Evolutionary conservation across 1,140 invertebrate genomes (phyloP).

Genomic region (Heliconius hermathena): DNA sequence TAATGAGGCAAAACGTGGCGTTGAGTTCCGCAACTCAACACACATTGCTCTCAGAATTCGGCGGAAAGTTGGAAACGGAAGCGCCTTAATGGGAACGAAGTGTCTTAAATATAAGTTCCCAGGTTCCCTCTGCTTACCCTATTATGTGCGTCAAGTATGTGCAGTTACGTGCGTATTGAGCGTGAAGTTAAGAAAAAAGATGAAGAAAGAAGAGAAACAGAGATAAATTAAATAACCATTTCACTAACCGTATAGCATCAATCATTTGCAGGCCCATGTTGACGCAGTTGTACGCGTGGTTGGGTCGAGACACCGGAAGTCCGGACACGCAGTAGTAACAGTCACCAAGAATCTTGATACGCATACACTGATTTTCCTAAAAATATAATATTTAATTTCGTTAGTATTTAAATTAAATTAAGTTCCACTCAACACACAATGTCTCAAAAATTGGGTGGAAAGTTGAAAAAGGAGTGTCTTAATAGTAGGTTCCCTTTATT

Average conservation of each 20-base stretch:
- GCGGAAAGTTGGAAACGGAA: too few relatives aligned
- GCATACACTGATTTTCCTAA: constrained; percentile 96
- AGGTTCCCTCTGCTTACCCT: too few relatives aligned
- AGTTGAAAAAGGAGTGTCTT: too few relatives aligned
- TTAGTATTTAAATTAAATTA: neutral
- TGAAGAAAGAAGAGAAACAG: neutral
- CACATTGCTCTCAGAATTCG: too few relatives aligned
- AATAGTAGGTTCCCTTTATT: too few relatives aligned
- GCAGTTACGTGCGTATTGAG: neutral
- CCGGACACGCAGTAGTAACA: constrained; percentile 98
- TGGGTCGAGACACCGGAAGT: constrained; percentile 93
- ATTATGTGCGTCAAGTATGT: too few relatives aligned
- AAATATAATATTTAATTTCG: constrained; percentile 43
- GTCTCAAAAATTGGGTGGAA: too few relatives aligned
- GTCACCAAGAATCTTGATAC: constrained; percentile 97
- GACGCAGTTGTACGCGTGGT: constrained; percentile 97
- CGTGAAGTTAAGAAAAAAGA: neutral
- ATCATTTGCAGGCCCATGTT: constrained; percentile 99
- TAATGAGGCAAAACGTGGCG: too few relatives aligned
- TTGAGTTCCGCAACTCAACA: too few relatives aligned
- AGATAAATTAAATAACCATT: constrained; percentile 18
- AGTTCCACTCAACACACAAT: too few relatives aligned
- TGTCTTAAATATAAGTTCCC: too few relatives aligned
- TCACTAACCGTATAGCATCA: constrained; percentile 92
- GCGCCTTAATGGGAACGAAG: too few relatives aligned